phyloP scores from a whole-genome alignment of 2,888 invertebrate species.

The Sesamia inferens region DNA sequence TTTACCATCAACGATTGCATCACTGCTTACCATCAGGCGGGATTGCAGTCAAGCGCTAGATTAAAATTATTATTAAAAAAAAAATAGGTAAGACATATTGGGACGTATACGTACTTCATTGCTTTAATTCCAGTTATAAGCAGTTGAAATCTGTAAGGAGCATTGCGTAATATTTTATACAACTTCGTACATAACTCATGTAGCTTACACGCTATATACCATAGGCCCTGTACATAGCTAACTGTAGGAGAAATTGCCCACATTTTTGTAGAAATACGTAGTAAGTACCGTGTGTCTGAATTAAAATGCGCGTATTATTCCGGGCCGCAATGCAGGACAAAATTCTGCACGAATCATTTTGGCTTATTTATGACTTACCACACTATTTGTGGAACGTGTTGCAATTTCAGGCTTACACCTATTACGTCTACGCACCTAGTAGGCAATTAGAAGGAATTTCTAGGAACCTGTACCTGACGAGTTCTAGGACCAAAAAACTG shows the following conservation, averaged over 20 bases:
- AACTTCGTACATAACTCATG: slow-evolving; percentile 48
- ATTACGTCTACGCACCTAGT: no score
- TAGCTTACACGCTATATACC: slow-evolving; percentile 21
- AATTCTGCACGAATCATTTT: slow-evolving; percentile 23
- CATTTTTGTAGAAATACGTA: slow-evolving; percentile 38
- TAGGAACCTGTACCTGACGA: not conserved
- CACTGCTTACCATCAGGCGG: no score
- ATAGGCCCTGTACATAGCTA: slow-evolving; percentile 41
- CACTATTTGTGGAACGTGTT: slow-evolving; percentile 13
- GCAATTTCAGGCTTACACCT: slow-evolving; percentile 4
- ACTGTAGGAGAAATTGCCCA: slow-evolving; percentile 40
- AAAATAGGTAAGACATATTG: no score
- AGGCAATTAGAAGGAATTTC: not conserved
- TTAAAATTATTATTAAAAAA: no score
- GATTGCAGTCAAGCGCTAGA: no score
- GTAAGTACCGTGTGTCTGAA: slow-evolving; percentile 14
- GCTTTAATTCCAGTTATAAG: slow-evolving; percentile 45
- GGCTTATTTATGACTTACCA: slow-evolving; percentile 14
- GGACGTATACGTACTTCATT: slow-evolving; percentile 13
- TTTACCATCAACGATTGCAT: no score
- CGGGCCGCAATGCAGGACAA: slow-evolving; percentile 36
- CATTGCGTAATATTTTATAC: slow-evolving; percentile 46
- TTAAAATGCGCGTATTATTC: slow-evolving; percentile 39
- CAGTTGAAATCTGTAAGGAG: slow-evolving; percentile 48
- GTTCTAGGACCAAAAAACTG: not conserved